Evolutionary conservation across 2,888 invertebrate species (phyloP), one percentile per base, ranked within the genome.

Genomic region (Beris chalybata): DNA sequence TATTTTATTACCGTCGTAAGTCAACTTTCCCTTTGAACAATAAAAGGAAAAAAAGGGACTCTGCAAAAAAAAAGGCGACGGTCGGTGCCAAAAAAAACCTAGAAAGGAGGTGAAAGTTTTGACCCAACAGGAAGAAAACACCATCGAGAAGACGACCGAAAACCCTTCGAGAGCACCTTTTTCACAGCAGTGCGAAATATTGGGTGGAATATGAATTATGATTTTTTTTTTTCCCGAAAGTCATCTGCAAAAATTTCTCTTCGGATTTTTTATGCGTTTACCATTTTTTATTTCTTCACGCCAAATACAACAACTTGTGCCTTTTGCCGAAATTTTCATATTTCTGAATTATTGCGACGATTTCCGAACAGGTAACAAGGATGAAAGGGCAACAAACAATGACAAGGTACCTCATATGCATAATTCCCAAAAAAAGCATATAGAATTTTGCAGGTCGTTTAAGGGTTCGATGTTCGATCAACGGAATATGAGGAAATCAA

Each of bases 1-100:
- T 68, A 68, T 68, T 68, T 68, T 68, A 68, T 68, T 64, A 15
- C 66, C 52, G 9, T 59, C 58, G 58, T 66, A 68, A 61, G 50
- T 38, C 61, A 31, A 68, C 68, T 68, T 68, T 68, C 68, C 43
- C 66, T 58, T 58, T 64, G 66, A 53, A 68, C 68, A 68, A 68
- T 68, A 30, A 1, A 38, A 22, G 22, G 22, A 22, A 22, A 22
- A 31, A 53, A 53, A 55, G 9, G 38, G 38, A 38, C 38, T 38
- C 38, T 38, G 38, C 38, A 22, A 22, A 22, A 22, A 50, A 61
- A 32, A 61, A 32, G 47, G 2, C 38, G 4, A 13, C 12, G n/a
- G 53, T 22, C 45, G 29, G 53, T 30, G 50, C 38, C 22, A 43
- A 63, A 52, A 48, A 48, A 48, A n/a, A 48, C 1, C n/a, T 12